Evolutionary conservation across 2,797 vertebrate species (phyloP).

Genomic region (Manis crassicaudata): DNA sequence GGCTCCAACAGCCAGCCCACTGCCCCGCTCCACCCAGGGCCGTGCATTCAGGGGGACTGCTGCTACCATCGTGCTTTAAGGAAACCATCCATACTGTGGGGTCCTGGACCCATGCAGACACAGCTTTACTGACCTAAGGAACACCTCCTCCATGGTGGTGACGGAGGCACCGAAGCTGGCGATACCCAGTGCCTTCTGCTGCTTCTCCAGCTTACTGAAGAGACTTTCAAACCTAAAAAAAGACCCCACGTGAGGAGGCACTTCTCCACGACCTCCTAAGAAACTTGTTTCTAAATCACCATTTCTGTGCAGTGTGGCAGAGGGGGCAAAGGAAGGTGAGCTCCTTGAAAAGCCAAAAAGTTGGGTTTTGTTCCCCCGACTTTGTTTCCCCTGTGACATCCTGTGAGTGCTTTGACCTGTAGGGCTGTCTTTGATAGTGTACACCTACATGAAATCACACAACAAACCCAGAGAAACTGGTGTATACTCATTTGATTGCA

Average conservation of each 20-base stretch:
- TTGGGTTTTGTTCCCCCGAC: neutral
- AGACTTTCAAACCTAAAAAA: constrained; percentile 94
- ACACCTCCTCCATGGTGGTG: constrained; percentile 99
- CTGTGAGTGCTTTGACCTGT: neutral
- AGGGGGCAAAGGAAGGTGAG: neutral
- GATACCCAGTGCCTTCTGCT: constrained; percentile 94
- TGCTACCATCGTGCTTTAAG: neutral
- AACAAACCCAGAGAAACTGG: neutral
- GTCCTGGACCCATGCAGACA: rapidly evolving
- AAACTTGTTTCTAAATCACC: neutral
- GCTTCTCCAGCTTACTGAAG: constrained; percentile 96
- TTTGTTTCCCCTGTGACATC: neutral
- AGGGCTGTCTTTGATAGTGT: too few relatives aligned
- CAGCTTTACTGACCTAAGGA: constrained; percentile 90
- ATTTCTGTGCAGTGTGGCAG: rapidly evolving
- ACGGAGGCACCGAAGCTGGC: constrained; percentile 98
- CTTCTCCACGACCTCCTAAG: neutral
- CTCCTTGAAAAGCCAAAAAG: neutral
- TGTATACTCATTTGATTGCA: neutral
- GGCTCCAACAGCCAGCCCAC: neutral
- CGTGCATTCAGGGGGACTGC: neutral
- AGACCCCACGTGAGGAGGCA: neutral
- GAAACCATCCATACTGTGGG: neutral
- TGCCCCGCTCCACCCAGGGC: neutral
- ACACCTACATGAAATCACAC: neutral